phyloP scores from a whole-genome alignment of 2,888 invertebrate genomes.

The Carcina quercana region DNA sequence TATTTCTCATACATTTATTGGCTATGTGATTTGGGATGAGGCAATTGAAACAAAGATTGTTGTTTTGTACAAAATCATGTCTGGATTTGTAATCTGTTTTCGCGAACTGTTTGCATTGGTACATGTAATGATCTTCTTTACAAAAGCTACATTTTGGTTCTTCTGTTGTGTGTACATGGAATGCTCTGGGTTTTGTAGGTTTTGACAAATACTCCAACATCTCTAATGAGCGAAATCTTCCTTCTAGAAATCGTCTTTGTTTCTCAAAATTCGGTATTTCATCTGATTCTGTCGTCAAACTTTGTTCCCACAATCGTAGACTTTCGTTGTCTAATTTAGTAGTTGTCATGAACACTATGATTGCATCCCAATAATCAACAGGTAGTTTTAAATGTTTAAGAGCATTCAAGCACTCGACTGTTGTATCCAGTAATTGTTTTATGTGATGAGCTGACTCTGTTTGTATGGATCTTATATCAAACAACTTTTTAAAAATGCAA shows the following conservation, averaged over 20 bases:
- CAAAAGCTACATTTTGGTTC: no score
- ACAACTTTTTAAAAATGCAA: slow-evolving; percentile 13
- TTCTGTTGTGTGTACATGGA: no score
- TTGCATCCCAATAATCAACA: slow-evolving; percentile 12
- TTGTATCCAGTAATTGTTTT: slow-evolving; percentile 16
- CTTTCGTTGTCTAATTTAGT: slow-evolving; percentile 12
- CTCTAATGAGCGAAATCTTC: slow-evolving; percentile 22
- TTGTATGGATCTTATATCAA: slow-evolving; percentile 5
- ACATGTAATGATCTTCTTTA: not conserved
- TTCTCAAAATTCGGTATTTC: slow-evolving; percentile 14
- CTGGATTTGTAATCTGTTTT: not conserved
- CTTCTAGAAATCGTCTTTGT: slow-evolving; percentile 18
- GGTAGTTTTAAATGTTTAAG: slow-evolving; percentile 10
- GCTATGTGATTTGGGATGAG: not conserved
- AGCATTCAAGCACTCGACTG: slow-evolving; percentile 16
- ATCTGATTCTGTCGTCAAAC: slow-evolving; percentile 3
- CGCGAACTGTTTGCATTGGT: not conserved
- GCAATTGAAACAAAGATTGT: slow-evolving; percentile 4
- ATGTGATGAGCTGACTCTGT: slow-evolving; percentile 14
- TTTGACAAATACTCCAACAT: no score
- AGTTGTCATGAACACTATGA: slow-evolving; percentile 11
- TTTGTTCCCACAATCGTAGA: slow-evolving; percentile 13
- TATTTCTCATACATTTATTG: not conserved
- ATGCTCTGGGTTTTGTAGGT: no score
- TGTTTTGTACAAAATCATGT: slow-evolving; percentile 1